Conservation (phyloP, 2,113 vertebrate species). For the Microtus montanus region DNA sequence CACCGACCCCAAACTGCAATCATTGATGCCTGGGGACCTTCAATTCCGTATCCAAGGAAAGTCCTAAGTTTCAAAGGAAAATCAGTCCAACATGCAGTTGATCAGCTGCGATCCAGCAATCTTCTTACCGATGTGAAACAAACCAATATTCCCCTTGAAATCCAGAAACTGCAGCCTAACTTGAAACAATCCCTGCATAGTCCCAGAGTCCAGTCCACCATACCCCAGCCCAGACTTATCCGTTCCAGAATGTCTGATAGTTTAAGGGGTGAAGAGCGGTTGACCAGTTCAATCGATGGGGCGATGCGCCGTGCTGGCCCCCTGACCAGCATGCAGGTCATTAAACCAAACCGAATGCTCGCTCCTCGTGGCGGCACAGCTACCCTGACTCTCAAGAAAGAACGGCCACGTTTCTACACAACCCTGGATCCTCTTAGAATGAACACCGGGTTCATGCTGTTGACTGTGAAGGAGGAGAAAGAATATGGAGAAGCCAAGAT, state of each 20-base stretch:
- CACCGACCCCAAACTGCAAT: slow-evolving; percentile 67
- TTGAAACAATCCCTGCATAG: slow-evolving; percentile 76
- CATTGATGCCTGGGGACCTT: slow-evolving; percentile 79
- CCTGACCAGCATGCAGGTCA: slow-evolving; percentile 64
- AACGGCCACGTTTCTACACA: neutral
- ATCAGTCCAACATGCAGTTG: neutral
- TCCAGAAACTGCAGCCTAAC: slow-evolving; percentile 77
- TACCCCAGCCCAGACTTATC: slow-evolving; percentile 73
- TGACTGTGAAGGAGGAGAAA: slow-evolving; percentile 83
- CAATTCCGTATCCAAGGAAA: neutral
- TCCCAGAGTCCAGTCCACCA: slow-evolving; percentile 75
- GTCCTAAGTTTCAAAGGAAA: slow-evolving; percentile 7
- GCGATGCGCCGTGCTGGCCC: neutral
- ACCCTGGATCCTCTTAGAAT: slow-evolving; percentile 70
- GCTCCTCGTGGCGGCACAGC: neutral
- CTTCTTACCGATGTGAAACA: slow-evolving; percentile 58
- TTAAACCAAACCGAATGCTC: slow-evolving; percentile 18
- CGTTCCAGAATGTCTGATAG: slow-evolving; percentile 55
- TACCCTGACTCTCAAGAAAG: neutral
- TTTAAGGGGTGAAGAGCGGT: neutral
- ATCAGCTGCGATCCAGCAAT: neutral
- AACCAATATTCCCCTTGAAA: slow-evolving; percentile 77
- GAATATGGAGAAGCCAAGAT: slow-evolving; percentile 42
- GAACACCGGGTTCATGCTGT: slow-evolving; percentile 79
- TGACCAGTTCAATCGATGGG: neutral